Base-by-base conservation (phyloP, 2,888 invertebrate species). In the Dicranocentrus wangi region DNA sequence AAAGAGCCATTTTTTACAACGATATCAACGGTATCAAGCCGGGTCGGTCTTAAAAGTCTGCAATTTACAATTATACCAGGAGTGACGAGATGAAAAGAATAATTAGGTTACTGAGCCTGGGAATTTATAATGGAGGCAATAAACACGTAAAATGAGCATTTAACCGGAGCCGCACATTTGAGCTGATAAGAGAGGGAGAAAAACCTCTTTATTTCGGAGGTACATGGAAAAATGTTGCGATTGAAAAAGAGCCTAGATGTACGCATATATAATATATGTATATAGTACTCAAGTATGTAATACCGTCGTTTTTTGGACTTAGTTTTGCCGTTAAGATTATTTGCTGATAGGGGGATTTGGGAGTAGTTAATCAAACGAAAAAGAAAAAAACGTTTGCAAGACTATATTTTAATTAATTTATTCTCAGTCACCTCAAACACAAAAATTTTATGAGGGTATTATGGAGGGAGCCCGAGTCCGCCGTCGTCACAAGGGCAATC, bases 121-220 rank as follows among this genome's bases (percentile, higher is more conserved):
- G 77, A 63, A 77, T 77, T 77, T 77, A 69, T 77, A 70, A 63
- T 70, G 53, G 53, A 70, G 28, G 70, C 43, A 70, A 70, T 70
- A 77, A 77, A 70, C 77, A 77, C 77, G 77, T 77, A 70, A 77
- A 77, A 63, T 68, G 47, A 51, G 42, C 70, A 77, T 77, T 77
- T 77, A 77, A 32, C 61, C 77, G 70, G 63, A 70, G 70, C 42
- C 23, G 47, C 32, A 68, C 76, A 66, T 39, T 75, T 75, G 47
- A n/a, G n/a, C 39, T 23, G 66, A 75, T 75, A 75, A 66, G 66
- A n/a, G n/a, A n/a, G n/a, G n/a, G n/a, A n/a, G n/a, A n/a, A n/a
- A n/a, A n/a, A n/a, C n/a, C n/a, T n/a, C n/a, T n/a, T n/a, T n/a
- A n/a, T n/a, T n/a, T n/a, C n/a, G n/a, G n/a, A n/a, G n/a, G n/a